A percentile compares a stretch with the other conserved stretches of the same genome.
These are phyloP conservation scores for Mormyrus iriodes DNA, from an alignment of 2,113 vertebrate genomes.

Conservation along the genomic window DNA sequence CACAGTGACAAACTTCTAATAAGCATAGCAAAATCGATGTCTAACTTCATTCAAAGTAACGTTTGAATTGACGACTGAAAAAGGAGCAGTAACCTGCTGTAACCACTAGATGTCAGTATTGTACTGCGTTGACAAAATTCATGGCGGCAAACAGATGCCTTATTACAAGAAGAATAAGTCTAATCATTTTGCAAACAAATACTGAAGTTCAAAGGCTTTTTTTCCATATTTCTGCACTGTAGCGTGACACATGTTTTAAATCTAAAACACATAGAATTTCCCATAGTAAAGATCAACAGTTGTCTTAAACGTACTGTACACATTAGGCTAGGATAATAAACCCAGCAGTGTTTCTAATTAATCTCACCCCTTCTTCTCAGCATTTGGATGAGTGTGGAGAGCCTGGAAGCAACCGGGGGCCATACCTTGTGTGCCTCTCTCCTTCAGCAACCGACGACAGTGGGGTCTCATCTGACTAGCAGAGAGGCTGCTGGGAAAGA, in stretches of 20 bases:
- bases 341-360: slow-evolving; percentile 49
- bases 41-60: not conserved
- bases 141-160: not conserved
- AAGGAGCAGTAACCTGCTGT: not conserved
- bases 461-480: not conserved
- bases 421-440: not conserved
- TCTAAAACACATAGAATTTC: slow-evolving; percentile 53
- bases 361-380: slow-evolving; percentile 27
- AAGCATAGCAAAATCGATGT: not conserved
- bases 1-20: too few species aligned
- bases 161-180: not conserved
- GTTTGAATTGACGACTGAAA: not conserved
- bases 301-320: slow-evolving; percentile 38
- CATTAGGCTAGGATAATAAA: slow-evolving; percentile 28
- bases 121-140: not conserved
- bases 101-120: slow-evolving; percentile 52
- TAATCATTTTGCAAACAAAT: not conserved
- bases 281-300: slow-evolving; percentile 48
- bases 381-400: slow-evolving; percentile 36
- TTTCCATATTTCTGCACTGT: slow-evolving; percentile 23
- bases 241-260: slow-evolving; percentile 54
- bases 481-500: slow-evolving; percentile 7
- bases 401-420: slow-evolving; percentile 26
- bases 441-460: not conserved
- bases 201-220: not conserved